Evolutionary conservation across 2,888 invertebrate genomes (phyloP), one percentile per base, ranked within the genome.

Genomic region (Caenorhabditis uteleia): DNA sequence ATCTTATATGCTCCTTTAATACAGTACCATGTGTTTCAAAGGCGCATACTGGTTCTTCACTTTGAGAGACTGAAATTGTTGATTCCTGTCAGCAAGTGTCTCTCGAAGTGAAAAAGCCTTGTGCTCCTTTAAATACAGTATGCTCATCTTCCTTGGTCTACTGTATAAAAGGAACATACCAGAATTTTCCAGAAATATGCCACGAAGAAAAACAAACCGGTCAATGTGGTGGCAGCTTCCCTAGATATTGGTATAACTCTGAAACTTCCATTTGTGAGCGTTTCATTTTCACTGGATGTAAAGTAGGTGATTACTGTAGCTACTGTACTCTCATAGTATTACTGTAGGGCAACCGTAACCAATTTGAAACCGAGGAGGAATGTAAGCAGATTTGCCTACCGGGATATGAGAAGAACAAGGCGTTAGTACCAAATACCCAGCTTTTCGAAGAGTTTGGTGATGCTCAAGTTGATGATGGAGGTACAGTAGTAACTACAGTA

Each of bases 201-300:
- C 89, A 89, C 88, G 89, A 91, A 84, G 87, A 88, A 20, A 87
- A 89, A 25, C 90, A 91, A 74, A 85, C 86, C 26, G 97, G 95
- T 1, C 92, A 92, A 1, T 97, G 97, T 84, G 88, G 91, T 56
- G 94, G 92, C 0, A 88, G 88, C 79, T 93, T 91, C 85, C 89
- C 89, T 77, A 89, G 95, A 56, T 98, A 92, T 90, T 89, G 91
- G 85, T 95, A 89, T 84, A 91, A 95, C 84, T 86, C 87, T 25
- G 84, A 87, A 23, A 87, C 87, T 33, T 88, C 88, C 23, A 87
- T 87, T 26, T 95, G 95, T 83, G 89, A 89, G 44, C 88, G 90
- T 5, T 95, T 95, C 85, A 87, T 88, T 51, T 95, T 90, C 85
- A 90, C 90, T 23, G 94, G 93, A 34, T 95, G 95, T 83, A 89